Conservation (phyloP, 2,797 vertebrate species). For the Anolis apletophallus region DNA sequence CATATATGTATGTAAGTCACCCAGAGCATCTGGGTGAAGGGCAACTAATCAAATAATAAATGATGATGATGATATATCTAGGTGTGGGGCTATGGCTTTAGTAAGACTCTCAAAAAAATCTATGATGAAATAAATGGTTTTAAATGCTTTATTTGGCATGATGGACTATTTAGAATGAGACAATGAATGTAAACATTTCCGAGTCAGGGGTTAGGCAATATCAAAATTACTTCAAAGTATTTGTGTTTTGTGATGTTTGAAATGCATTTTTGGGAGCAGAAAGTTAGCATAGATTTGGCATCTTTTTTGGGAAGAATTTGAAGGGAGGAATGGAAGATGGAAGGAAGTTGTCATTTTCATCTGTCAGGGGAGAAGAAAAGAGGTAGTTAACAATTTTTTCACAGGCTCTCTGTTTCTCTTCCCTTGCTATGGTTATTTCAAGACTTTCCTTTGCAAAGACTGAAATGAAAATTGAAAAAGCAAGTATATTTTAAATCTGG, state of each 20-base stretch:
- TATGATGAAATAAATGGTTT: not conserved
- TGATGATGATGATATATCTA: too few species aligned
- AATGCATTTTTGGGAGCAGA: not conserved
- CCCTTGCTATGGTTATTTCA: not conserved
- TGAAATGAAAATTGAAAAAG: not conserved
- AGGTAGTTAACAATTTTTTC: not conserved
- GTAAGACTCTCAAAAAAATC: too few species aligned
- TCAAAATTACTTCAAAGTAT: slow-evolving; percentile 15
- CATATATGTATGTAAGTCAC: too few species aligned
- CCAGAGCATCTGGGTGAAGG: too few species aligned
- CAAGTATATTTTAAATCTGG: not conserved
- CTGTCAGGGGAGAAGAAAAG: not conserved
- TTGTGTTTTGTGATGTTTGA: slow-evolving; percentile 4
- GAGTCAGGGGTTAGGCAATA: not conserved
- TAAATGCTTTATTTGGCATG: slow-evolving; percentile 11
- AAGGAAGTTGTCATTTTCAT: slow-evolving; percentile 1
- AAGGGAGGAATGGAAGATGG: not conserved
- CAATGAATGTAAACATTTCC: slow-evolving; percentile 31
- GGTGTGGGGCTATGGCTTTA: too few species aligned
- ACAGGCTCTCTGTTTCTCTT: not conserved
- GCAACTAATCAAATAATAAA: too few species aligned
- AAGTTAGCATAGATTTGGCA: slow-evolving; percentile 14
- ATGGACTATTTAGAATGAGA: slow-evolving; percentile 19
- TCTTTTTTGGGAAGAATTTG: slow-evolving; percentile 6
- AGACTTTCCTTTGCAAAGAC: slow-evolving; percentile 5